These are phyloP conservation scores for Girardia tigrina DNA, from an alignment of 2,888 invertebrate genomes.

Conservation along the genomic window DNA sequence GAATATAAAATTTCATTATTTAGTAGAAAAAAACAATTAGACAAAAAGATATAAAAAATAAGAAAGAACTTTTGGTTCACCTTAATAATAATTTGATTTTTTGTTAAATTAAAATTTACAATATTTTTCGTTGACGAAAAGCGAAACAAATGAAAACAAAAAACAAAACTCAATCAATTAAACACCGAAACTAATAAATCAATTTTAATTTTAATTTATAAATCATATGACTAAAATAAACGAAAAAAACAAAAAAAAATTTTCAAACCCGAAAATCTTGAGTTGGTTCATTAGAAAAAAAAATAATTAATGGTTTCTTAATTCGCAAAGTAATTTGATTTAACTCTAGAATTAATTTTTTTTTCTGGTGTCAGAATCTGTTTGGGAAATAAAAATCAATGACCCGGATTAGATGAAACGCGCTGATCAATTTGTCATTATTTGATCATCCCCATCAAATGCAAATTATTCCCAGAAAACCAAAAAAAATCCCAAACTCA, in stretches of 20 bases:
- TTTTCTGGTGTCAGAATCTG: slow-evolving; percentile 16
- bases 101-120: no score
- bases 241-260: neutral
- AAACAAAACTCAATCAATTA: no score
- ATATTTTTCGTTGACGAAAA: no score
- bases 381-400: slow-evolving; percentile 2
- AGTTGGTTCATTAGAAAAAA: neutral
- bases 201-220: no score
- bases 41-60: no score
- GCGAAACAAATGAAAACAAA: no score
- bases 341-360: slow-evolving; percentile 6
- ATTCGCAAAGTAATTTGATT: neutral
- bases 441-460: slow-evolving; percentile 1
- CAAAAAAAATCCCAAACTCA: neutral
- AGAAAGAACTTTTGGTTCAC: no score
- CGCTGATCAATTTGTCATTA: slow-evolving; percentile 10
- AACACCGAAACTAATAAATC: no score
- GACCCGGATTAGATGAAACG: slow-evolving; percentile 1
- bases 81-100: no score
- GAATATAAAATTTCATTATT: no score
- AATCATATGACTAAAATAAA: no score
- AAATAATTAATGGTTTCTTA: slow-evolving; percentile 14
- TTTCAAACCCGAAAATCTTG: neutral
- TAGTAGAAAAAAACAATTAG: no score
- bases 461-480: neutral